These are phyloP conservation scores for Hydriomena furcata DNA, from an alignment of 2,888 invertebrate species.

Conservation along the genomic window DNA sequence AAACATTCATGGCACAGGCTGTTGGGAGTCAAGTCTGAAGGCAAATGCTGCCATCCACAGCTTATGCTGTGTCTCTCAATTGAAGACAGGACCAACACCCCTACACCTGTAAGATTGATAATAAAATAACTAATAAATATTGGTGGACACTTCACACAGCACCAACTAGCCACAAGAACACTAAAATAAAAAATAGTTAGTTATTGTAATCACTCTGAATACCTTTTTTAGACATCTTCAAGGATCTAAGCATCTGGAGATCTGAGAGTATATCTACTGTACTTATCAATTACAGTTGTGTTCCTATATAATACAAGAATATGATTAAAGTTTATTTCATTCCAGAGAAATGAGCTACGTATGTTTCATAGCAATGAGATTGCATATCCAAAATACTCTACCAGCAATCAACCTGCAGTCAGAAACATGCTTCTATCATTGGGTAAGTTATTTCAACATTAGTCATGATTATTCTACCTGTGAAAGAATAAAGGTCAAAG, in stretches of 20 bases:
- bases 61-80: slow-evolving; percentile 84
- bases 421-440: slow-evolving; percentile 57
- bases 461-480: no score
- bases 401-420: slow-evolving; percentile 42
- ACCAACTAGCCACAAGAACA: no score
- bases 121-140: no score
- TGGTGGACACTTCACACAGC: no score
- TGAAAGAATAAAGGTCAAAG: no score
- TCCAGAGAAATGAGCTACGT: slow-evolving; percentile 71
- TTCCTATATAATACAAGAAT: no score
- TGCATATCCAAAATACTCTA: slow-evolving; percentile 51
- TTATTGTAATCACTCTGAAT: no score
- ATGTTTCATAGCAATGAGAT: slow-evolving; percentile 75
- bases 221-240: no score
- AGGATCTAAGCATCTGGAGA: no score
- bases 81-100: slow-evolving; percentile 78
- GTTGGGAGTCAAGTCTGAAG: slow-evolving; percentile 82
- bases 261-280: no score
- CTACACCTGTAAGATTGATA: slow-evolving; percentile 63
- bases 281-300: no score
- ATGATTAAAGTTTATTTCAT: neutral
- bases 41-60: slow-evolving; percentile 85
- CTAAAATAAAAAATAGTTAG: no score
- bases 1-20: slow-evolving; percentile 85
- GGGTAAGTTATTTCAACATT: slow-evolving; percentile 59